Evolutionary conservation across 2,113 vertebrate species (phyloP).

Genomic region (Melanocharis versteri): DNA sequence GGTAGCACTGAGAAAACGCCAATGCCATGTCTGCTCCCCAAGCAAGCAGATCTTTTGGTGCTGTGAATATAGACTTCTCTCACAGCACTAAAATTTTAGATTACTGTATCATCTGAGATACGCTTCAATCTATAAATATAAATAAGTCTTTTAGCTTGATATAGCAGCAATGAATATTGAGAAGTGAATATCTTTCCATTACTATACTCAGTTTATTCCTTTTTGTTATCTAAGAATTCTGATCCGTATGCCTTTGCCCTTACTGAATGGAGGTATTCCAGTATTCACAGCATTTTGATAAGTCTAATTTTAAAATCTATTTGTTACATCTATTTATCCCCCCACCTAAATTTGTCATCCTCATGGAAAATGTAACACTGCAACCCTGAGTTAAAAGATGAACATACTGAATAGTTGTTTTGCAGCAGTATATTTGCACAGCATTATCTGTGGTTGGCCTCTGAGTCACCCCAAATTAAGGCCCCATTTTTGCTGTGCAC

Average conservation of each 20-base stretch:
- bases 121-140: conserved; percentile 49
- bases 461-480: background rate
- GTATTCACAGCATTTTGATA: conserved; percentile 23
- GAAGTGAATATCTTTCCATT: conserved; percentile 29
- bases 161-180: conserved; percentile 14
- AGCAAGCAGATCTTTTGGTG: background rate
- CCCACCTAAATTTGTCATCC: background rate
- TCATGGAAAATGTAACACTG: background rate
- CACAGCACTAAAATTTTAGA: background rate
- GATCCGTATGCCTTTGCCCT: conserved; percentile 8
- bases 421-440: background rate
- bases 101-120: background rate
- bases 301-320: conserved; percentile 35
- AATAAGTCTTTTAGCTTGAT: conserved; percentile 34
- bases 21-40: background rate
- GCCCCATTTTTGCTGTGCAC: background rate
- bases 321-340: conserved; percentile 14
- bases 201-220: background rate
- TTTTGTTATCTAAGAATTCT: conserved; percentile 5
- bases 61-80: background rate
- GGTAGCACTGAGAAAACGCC: background rate
- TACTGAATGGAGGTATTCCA: background rate
- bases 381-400: background rate
- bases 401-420: background rate
- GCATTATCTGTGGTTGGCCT: background rate